Conservation (phyloP, 2,888 invertebrate species). For the Lasioglossum vierecki region DNA sequence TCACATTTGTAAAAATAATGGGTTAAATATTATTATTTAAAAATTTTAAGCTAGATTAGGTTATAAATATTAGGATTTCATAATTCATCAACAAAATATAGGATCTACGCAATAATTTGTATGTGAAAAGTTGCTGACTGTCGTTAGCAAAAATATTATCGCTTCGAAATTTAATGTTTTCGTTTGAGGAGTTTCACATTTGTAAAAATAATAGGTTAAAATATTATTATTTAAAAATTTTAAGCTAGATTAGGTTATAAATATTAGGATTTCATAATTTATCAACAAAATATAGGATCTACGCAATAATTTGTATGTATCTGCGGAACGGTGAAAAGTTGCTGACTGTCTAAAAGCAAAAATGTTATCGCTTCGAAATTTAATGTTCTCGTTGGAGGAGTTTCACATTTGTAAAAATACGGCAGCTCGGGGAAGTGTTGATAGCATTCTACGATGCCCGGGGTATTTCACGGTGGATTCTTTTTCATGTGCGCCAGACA, state of each 20-base stretch:
- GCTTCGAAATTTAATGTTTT: neutral
- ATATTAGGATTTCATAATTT: too few relatives aligned
- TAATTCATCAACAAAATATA: too few relatives aligned
- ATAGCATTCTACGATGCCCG: neutral
- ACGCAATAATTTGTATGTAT: neutral
- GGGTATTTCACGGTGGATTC: constrained; percentile 1
- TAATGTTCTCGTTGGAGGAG: neutral
- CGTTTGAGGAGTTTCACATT: neutral
- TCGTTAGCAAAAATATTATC: neutral
- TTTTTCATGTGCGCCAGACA: constrained; percentile 1
- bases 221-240: too few relatives aligned
- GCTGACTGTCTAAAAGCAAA: neutral
- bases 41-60: too few relatives aligned
- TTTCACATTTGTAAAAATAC: neutral
- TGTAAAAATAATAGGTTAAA: neutral
- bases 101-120: neutral
- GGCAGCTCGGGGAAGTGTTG: neutral
- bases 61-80: too few relatives aligned
- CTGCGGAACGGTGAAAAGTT: neutral
- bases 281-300: too few relatives aligned
- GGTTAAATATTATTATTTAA: too few relatives aligned
- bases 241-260: too few relatives aligned
- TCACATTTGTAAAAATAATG: neutral
- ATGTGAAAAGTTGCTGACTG: neutral
- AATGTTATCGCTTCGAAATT: neutral